Evolutionary conservation across 2,113 vertebrate species (phyloP).

Genomic region (Corythoichthys haematopterus): DNA sequence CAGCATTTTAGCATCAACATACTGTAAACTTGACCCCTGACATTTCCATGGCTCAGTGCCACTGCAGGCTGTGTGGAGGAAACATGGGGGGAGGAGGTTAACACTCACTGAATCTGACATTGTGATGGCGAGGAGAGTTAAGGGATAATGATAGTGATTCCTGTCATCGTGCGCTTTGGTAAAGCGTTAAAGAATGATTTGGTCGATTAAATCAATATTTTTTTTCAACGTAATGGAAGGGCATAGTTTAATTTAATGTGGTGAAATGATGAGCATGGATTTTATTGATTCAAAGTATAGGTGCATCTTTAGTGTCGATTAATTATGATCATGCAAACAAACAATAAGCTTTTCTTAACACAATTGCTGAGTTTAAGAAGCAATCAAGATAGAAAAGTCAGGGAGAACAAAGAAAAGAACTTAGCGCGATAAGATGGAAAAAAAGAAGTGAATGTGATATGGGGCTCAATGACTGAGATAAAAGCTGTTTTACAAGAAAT

Average conservation of each 20-base stretch:
- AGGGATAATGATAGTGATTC: background rate
- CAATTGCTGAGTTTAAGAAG: background rate
- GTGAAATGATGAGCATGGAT: background rate
- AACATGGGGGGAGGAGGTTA: conserved; percentile 20
- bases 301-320: background rate
- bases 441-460: conserved; percentile 72
- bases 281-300: background rate
- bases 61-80: conserved; percentile 30
- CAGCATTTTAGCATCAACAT: conserved; percentile 56
- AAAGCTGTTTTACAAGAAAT: conserved; percentile 98
- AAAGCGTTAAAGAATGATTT: background rate
- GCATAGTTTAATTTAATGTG: background rate
- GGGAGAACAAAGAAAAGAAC: conserved; percentile 26
- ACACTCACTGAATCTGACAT: conserved; percentile 20
- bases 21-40: conserved; percentile 67
- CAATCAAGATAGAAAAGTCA: conserved; percentile 17
- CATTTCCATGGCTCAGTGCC: conserved; percentile 66
- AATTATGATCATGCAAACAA: background rate
- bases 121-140: background rate
- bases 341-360: conserved; percentile 5
- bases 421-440: conserved; percentile 6
- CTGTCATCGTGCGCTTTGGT: background rate
- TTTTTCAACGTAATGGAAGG: background rate
- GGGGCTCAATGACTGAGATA: conserved; percentile 87
- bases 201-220: background rate